Evolutionary conservation across 2,888 invertebrate genomes (phyloP), one percentile per base, ranked within the genome.

Genomic region (Axea sp.): DNA sequence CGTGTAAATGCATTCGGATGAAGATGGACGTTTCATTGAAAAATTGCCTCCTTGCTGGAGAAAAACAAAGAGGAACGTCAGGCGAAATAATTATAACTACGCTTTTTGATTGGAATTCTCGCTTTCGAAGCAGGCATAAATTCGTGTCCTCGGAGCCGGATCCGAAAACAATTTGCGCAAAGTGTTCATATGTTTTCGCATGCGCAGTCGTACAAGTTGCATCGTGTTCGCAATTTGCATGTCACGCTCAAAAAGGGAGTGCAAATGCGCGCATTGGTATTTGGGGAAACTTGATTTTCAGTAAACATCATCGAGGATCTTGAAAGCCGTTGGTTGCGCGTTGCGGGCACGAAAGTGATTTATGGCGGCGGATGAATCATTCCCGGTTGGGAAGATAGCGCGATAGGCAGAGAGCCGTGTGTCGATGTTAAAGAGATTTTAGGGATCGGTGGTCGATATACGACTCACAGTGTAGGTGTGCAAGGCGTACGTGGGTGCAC

Each of bases 391-490:
- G 67, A 76, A 80, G 81, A 76, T 75, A 74, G 72, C 73, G 67
- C 67, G 75, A 67, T 76, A 76, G 72, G 76, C 73, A 76, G 75
- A 76, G 74, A 81, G 79, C 79, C 78, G 76, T 77, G 82, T 82
- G 84, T 83, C 84, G 85, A 84, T 85, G 84, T 78, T 77, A 77
- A 80, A 43, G 75, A 83, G 85, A 85, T 86, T 84, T 83, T 79
- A 76, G 77, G 83, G 85, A 85, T 84, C 80, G 75, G 78, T 80
- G 75, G 76, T 75, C 80, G 84, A 84, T 85, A 84, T 81, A 79
- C 73, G 78, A 33, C 35, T 26, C 57, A 47, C 55, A 62, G 80
- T 79, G 78, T 78, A 78, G 80, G 80, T 80, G 80, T 78, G 75
- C 76, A 73, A 76, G 76, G 77, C 57, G 76, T 78, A 79, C 81